A percentile compares a stretch with the other conserved stretches of the same genome.
phyloP scores from a whole-genome alignment of 2,113 vertebrate species.

The Petaurus breviceps region DNA sequence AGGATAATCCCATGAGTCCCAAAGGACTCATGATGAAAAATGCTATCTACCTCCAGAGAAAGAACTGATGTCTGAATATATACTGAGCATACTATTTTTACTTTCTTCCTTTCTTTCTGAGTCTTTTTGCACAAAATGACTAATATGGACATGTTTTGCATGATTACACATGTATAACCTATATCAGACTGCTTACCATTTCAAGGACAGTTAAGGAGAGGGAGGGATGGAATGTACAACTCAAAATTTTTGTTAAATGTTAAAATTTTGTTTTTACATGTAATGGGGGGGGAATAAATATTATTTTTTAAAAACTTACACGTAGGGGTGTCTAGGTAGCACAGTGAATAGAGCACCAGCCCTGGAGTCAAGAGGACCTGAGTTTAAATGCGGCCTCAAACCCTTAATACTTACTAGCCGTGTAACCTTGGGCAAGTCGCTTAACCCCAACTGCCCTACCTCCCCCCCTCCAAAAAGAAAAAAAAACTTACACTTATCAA shows the following conservation, averaged over 20 bases:
- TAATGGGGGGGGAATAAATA: background rate
- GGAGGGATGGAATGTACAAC: background rate
- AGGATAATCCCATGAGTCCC: too few species aligned
- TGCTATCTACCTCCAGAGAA: background rate
- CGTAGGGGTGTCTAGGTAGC: too few species aligned
- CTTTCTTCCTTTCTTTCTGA: background rate
- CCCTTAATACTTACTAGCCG: too few species aligned
- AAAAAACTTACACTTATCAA: background rate
- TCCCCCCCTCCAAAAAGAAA: too few species aligned
- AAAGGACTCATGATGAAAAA: background rate
- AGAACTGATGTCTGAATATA: background rate
- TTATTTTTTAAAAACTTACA: too few species aligned
- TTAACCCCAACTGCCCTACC: too few species aligned
- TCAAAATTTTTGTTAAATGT: background rate
- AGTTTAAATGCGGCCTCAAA: too few species aligned
- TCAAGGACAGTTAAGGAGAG: background rate
- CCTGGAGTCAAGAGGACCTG: too few species aligned
- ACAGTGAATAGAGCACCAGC: too few species aligned
- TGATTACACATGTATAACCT: background rate
- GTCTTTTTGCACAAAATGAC: background rate
- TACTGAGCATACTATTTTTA: background rate
- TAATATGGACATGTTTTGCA: background rate
- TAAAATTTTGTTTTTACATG: too few species aligned
- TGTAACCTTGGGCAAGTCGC: too few species aligned
- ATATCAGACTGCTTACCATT: background rate